Evolutionary conservation across 2,113 vertebrate species (phyloP).

Genomic region (Melospiza georgiana): DNA sequence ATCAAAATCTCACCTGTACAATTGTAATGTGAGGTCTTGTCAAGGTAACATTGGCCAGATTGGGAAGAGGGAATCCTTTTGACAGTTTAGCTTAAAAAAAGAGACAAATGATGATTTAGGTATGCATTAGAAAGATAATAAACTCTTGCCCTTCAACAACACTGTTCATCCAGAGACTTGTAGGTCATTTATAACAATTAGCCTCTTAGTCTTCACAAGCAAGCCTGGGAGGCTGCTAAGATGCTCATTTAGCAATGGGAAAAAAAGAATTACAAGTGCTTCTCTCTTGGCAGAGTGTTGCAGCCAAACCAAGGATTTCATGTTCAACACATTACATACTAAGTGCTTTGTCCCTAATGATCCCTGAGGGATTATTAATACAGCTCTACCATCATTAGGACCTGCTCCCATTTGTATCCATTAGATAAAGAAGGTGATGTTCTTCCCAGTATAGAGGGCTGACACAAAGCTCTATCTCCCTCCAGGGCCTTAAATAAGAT

Average conservation of each 20-base stretch:
- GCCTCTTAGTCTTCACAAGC: background rate
- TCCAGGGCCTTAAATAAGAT: background rate
- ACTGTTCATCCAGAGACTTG: background rate
- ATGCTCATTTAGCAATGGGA: background rate
- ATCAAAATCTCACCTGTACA: slow-evolving; percentile 63
- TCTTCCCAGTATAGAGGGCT: background rate
- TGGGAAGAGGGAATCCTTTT: slow-evolving; percentile 74
- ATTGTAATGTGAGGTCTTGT: slow-evolving; percentile 66
- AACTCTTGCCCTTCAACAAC: background rate
- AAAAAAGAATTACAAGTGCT: background rate
- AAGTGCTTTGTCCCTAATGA: background rate
- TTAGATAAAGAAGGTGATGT: background rate
- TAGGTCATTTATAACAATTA: background rate
- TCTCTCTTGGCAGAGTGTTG: background rate
- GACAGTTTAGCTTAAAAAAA: slow-evolving; percentile 68
- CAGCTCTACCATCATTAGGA: background rate
- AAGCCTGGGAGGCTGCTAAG: background rate
- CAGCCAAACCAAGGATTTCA: background rate
- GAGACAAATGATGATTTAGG: background rate
- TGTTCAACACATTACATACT: background rate
- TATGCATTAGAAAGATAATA: background rate
- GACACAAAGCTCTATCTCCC: background rate
- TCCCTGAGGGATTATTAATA: background rate
- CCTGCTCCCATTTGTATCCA: background rate
- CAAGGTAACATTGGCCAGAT: slow-evolving; percentile 55